Evolutionary conservation across 2,888 invertebrate genomes (phyloP).

Genomic region (Cryptops parisi): DNA sequence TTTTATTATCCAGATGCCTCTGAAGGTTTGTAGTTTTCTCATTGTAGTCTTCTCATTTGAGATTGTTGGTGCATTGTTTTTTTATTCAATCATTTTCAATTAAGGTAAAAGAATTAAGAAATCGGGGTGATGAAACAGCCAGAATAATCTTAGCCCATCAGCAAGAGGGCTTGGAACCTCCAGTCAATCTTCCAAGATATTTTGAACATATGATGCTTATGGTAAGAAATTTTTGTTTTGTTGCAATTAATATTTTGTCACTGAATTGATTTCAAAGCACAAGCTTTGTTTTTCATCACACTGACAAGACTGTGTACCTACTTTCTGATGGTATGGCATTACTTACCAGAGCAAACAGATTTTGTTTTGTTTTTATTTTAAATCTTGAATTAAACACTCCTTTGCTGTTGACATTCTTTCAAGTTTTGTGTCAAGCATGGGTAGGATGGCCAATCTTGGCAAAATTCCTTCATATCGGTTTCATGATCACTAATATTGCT

Average conservation of each 20-base stretch:
- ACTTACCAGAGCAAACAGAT: conserved; percentile 14
- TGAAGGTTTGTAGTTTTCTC: too few relatives aligned
- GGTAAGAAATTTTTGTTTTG: conserved; percentile 15
- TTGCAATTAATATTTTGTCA: too few relatives aligned
- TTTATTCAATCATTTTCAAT: not conserved
- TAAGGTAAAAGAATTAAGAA: conserved; percentile 54
- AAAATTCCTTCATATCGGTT: too few relatives aligned
- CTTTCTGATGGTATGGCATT: conserved; percentile 9
- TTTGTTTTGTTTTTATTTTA: too few relatives aligned
- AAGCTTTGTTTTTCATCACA: not conserved
- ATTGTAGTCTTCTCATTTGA: conserved; percentile 1
- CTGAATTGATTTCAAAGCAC: too few relatives aligned
- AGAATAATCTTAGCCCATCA: conserved; percentile 50
- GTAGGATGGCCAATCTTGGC: too few relatives aligned
- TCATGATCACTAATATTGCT: too few relatives aligned
- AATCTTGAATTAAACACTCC: too few relatives aligned
- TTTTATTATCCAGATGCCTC: conserved; percentile 82
- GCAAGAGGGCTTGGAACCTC: conserved; percentile 57
- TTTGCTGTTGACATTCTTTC: too few relatives aligned
- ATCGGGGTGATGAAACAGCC: conserved; percentile 76
- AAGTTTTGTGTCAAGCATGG: too few relatives aligned
- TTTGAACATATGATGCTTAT: conserved; percentile 71
- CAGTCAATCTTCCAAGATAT: conserved; percentile 51
- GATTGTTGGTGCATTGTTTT: not conserved
- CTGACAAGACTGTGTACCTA: not conserved